Percentiles rank a stretch among this genome's conserved stretches.
Conservation (phyloP, 1,140 invertebrate genomes). For the Brachionus angularis region DNA sequence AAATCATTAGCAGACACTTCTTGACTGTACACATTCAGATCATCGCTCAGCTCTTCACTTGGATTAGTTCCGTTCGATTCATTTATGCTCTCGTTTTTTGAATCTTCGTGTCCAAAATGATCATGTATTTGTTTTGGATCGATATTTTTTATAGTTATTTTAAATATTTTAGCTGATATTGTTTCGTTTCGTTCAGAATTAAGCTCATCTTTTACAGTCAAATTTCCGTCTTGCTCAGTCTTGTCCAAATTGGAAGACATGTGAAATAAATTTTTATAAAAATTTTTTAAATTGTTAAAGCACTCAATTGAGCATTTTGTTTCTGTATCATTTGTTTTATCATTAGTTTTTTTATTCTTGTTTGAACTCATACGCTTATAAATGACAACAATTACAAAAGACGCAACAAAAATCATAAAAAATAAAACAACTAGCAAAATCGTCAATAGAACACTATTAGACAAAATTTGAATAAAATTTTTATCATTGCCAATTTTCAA, state of each 20-base stretch:
- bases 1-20: neutral
- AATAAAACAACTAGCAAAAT: constrained; percentile 10
- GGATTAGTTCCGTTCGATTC: constrained; percentile 13
- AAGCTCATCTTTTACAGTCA: constrained; percentile 30
- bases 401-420: constrained; percentile 7
- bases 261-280: too few relatives aligned
- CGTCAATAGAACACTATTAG: constrained; percentile 18
- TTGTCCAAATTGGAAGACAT: too few relatives aligned
- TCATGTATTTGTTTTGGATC: neutral
- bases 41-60: constrained; percentile 9
- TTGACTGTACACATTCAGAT: constrained; percentile 22
- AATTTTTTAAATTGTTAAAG: too few relatives aligned
- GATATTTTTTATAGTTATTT: neutral
- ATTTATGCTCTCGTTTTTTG: neutral
- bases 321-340: too few relatives aligned
- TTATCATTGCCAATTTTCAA: neutral
- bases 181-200: neutral
- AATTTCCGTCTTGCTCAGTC: too few relatives aligned
- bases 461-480: constrained; percentile 20
- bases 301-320: too few relatives aligned
- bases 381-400: constrained; percentile 22
- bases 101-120: neutral
- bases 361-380: too few relatives aligned
- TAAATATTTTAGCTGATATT: constrained; percentile 13
- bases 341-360: neutral